Evolutionary conservation across 2,888 invertebrate genomes (phyloP).

Genomic region (Lobophora halterata): DNA sequence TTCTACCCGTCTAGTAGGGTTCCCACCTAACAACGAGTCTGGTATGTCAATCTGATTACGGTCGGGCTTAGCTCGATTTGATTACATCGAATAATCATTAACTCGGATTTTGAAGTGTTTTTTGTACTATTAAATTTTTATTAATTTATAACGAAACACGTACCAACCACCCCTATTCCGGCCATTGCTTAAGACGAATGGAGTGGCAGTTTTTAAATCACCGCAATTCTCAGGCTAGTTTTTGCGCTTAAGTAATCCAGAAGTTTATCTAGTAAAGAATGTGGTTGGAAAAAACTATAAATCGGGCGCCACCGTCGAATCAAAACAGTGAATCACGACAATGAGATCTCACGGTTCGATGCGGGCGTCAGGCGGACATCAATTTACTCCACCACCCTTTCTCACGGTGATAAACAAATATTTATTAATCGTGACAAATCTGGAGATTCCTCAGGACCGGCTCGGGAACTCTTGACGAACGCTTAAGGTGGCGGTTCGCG

Average conservation of each 20-base stretch:
- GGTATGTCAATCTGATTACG: slow-evolving; percentile 13
- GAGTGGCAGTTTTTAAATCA: slow-evolving; percentile 61
- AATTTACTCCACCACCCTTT: slow-evolving; percentile 62
- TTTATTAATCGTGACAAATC: slow-evolving; percentile 30
- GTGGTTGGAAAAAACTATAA: slow-evolving; percentile 53
- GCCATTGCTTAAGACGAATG: slow-evolving; percentile 67
- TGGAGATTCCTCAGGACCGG: slow-evolving; percentile 14
- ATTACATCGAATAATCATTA: slow-evolving; percentile 11
- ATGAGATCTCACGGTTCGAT: slow-evolving; percentile 72
- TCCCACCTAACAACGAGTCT: slow-evolving; percentile 28
- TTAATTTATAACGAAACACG: too few species aligned
- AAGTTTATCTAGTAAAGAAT: slow-evolving; percentile 39
- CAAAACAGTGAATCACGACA: slow-evolving; percentile 61
- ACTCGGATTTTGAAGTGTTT: slow-evolving; percentile 20
- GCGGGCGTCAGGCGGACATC: slow-evolving; percentile 75
- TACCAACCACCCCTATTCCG: slow-evolving; percentile 38
- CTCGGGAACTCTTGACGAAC: slow-evolving; percentile 8
- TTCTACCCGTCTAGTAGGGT: slow-evolving; percentile 63
- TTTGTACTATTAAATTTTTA: slow-evolving; percentile 20
- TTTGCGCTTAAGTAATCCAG: slow-evolving; percentile 34
- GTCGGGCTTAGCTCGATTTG: slow-evolving; percentile 1
- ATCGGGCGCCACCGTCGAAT: slow-evolving; percentile 56
- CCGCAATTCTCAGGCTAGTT: slow-evolving; percentile 46
- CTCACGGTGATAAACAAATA: slow-evolving; percentile 37
- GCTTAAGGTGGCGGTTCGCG: too few species aligned